Conservation (phyloP, 2,797 vertebrate species). For the Centropyge bicolor region DNA sequence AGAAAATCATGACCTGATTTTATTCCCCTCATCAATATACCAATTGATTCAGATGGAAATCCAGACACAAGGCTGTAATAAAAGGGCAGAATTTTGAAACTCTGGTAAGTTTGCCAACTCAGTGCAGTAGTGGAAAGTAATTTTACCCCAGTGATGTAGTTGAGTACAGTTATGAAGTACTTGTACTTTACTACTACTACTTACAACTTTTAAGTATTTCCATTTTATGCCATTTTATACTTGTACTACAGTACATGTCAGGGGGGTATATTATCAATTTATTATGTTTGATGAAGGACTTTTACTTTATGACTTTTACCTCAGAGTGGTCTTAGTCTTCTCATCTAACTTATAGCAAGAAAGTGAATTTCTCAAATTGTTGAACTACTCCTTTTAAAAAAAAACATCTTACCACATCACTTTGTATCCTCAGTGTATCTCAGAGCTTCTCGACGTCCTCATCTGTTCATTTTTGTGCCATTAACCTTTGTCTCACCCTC, state of each 20-base stretch:
- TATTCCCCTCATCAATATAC: not conserved
- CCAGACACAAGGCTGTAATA: not conserved
- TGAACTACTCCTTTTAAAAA: not conserved
- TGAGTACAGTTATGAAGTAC: not conserved
- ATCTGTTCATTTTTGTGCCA: not conserved
- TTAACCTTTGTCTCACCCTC: not conserved
- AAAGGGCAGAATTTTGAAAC: not conserved
- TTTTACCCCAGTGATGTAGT: not conserved
- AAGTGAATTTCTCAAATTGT: not conserved
- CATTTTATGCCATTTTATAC: not conserved
- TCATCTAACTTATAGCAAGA: too few relatives aligned
- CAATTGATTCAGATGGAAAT: not conserved
- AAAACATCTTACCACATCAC: too few relatives aligned
- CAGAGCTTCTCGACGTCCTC: not conserved
- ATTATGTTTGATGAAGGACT: too few relatives aligned
- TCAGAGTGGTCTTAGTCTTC: too few relatives aligned
- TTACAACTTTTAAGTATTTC: not conserved
- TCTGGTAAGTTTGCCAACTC: not conserved
- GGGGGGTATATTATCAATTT: too few relatives aligned
- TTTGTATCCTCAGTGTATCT: not conserved
- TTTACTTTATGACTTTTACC: too few relatives aligned
- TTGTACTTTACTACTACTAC: not conserved
- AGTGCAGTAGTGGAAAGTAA: not conserved
- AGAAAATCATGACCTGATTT: not conserved
- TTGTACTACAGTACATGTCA: too few relatives aligned